A percentile compares a stretch with the other conserved stretches of the same genome.
phyloP scores from a whole-genome alignment of 2,888 invertebrate genomes.

The Melipona beecheii region DNA sequence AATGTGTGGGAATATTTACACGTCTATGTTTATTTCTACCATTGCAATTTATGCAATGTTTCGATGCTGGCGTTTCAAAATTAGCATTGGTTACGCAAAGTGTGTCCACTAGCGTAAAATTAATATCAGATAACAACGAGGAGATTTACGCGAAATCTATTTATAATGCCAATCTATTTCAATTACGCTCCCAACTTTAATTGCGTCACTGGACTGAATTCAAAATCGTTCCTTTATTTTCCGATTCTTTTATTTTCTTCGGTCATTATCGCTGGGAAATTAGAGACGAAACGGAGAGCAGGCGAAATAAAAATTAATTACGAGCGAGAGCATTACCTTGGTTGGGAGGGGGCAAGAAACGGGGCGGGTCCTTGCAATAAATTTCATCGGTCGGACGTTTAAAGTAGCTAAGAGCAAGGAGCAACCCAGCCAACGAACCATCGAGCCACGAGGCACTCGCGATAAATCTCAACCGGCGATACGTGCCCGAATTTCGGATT shows the following conservation, averaged over 20 bases:
- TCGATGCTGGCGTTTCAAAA: too few species aligned
- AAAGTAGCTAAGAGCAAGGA: background rate
- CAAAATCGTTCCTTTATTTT: background rate
- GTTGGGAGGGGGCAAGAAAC: too few species aligned
- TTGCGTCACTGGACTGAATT: background rate
- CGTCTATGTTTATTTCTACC: too few species aligned
- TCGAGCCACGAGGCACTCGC: background rate
- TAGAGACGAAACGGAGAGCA: background rate
- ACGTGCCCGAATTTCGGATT: background rate
- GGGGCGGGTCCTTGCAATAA: background rate
- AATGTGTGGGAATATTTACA: too few species aligned
- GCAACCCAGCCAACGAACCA: background rate
- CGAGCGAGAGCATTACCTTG: background rate
- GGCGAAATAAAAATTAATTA: conserved; percentile 3
- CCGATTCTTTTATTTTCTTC: background rate
- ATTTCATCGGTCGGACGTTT: background rate
- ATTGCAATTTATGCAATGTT: too few species aligned
- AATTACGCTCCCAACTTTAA: background rate
- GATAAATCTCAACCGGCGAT: background rate
- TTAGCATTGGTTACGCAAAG: too few species aligned
- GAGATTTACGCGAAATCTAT: too few species aligned
- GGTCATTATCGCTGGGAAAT: background rate
- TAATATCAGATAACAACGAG: too few species aligned
- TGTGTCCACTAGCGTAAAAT: too few species aligned
- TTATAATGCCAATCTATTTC: too few species aligned